These are phyloP conservation scores for Chelonus formosanus DNA, from an alignment of 2,888 invertebrate genomes.

Conservation along the genomic window DNA sequence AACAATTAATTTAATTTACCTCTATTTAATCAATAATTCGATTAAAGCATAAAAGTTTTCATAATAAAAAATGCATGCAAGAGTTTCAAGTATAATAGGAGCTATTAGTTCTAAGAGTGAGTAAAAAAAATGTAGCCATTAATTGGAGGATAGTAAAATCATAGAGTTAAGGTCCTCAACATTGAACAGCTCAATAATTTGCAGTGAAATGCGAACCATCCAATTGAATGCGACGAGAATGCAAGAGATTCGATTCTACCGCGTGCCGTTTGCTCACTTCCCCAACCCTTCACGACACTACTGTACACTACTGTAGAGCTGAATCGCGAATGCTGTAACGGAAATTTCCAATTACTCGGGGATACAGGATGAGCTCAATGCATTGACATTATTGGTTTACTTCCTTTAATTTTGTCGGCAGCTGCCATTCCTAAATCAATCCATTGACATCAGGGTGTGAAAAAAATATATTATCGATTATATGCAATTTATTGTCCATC, in stretches of 20 bases:
- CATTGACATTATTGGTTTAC: constrained; percentile 22
- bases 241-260: constrained; percentile 33
- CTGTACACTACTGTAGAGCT: not conserved
- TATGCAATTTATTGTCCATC: too few relatives aligned
- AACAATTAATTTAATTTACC: too few relatives aligned
- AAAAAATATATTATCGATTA: too few relatives aligned
- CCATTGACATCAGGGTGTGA: not conserved
- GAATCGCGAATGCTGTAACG: constrained; percentile 35
- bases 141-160: too few relatives aligned
- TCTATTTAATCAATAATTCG: too few relatives aligned
- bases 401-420: constrained; percentile 19
- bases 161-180: too few relatives aligned
- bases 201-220: constrained; percentile 23
- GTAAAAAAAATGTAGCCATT: too few relatives aligned
- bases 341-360: constrained; percentile 34
- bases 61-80: too few relatives aligned
- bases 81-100: too few relatives aligned
- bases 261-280: constrained; percentile 27
- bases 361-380: constrained; percentile 23
- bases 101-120: too few relatives aligned
- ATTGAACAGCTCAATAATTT: constrained; percentile 20
- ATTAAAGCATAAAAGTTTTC: too few relatives aligned
- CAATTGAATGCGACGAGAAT: constrained; percentile 34
- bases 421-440: constrained; percentile 15
- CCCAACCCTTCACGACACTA: not conserved